Evolutionary conservation across 2,888 invertebrate genomes (phyloP).

Genomic region (Boloria euphrosyne): DNA sequence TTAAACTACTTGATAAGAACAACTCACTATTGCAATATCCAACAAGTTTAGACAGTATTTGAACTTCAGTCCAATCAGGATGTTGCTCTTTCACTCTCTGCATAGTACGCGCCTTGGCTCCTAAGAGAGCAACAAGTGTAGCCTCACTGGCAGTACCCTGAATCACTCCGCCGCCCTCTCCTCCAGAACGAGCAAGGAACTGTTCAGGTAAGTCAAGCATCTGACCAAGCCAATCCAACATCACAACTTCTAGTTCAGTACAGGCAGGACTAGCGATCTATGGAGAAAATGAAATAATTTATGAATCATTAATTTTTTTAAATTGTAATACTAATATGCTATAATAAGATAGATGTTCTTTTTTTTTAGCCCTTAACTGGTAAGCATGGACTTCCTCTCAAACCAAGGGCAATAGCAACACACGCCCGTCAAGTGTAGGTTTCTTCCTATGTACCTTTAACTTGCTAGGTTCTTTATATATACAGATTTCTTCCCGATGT

Average conservation of each 20-base stretch:
- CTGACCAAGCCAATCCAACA: conserved; percentile 97
- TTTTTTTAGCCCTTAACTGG: too few species aligned
- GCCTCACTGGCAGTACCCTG: conserved; percentile 98
- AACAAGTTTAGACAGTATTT: conserved; percentile 90
- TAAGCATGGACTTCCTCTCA: too few species aligned
- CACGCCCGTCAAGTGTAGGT: too few species aligned
- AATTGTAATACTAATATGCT: too few species aligned
- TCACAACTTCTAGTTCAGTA: conserved; percentile 96
- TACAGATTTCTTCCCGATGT: too few species aligned
- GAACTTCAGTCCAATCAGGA: conserved; percentile 88
- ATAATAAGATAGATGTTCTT: too few species aligned
- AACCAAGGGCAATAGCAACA: too few species aligned
- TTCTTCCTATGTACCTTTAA: too few species aligned
- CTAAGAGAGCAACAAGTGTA: conserved; percentile 94
- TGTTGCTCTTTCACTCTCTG: conserved; percentile 86
- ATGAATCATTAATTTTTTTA: too few species aligned
- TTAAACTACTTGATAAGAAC: background rate
- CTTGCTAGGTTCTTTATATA: too few species aligned
- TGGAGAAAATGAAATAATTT: background rate
- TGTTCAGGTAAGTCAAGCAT: conserved; percentile 93
- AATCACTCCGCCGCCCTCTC: conserved; percentile 94
- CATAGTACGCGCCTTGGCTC: conserved; percentile 90
- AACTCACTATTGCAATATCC: conserved; percentile 92
- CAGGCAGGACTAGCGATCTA: conserved; percentile 97
- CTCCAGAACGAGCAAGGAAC: conserved; percentile 92